Base-by-base conservation (phyloP, 1,140 invertebrate genomes). In the Contarinia nasturtii region DNA sequence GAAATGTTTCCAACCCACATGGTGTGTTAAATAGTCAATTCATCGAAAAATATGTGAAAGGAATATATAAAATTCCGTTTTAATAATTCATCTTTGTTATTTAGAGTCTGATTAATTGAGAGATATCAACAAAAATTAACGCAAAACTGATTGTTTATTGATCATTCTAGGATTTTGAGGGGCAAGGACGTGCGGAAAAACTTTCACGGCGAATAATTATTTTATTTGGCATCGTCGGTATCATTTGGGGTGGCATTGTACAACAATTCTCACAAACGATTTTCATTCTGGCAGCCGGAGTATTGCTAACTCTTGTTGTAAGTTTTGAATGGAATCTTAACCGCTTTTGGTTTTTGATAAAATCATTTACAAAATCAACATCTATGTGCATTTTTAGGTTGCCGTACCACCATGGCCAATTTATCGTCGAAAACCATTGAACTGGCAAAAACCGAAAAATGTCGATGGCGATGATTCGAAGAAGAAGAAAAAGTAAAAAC, bases 231-330 rank as follows among this genome's bases (percentile, higher is more conserved):
- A 74, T 79, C 48, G 82, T 92, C 47, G 90, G 91, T 18, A 74
- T 94, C 22, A 67, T 86, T 42, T 90, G 86, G 80, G 91, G 91
- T n/a, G 93, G 90, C 49, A 75, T 86, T 18, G 87, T 91, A 56
- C 89, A 96, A 66, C 86, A 93, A 64, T 95, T 94, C 61, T 94
- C 89, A 0, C 86, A 92, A 62, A 92, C 90, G 7, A 82, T 94
- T 17, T 90, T 89, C 49, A 87, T 93, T 57, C 67, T 95, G n/a
- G 83, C 80, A 19, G 86, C 82, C 56, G 90, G 91, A 50, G 92
- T 93, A 61, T 65, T 84, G 1, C 66, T 94, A 50, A 87, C 88
- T 44, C 77, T 82, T 34, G 65, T 94, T 55, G 77, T 90, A 66
- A 78, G 78, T 61, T 15, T 3, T 40, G 37, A 15, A 4, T n/a